Percentiles rank a stretch among this genome's conserved stretches.
Conservation (phyloP, 2,113 vertebrate species). For the Ameiurus melas region DNA sequence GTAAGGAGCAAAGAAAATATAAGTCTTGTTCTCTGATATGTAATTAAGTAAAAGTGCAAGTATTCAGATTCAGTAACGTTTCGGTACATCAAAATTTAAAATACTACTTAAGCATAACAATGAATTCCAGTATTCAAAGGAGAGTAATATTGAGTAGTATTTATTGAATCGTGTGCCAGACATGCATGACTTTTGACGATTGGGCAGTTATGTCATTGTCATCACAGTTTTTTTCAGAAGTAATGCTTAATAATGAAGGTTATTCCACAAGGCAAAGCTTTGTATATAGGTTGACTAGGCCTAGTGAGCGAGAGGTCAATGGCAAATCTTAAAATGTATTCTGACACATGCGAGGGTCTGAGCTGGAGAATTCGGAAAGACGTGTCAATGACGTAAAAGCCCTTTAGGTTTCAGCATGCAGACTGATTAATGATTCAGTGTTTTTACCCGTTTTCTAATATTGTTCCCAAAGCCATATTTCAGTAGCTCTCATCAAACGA, state of each 20-base stretch:
- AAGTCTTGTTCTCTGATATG: background rate
- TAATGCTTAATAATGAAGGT: background rate
- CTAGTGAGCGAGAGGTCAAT: background rate
- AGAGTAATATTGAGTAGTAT: background rate
- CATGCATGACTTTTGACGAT: background rate
- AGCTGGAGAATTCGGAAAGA: background rate
- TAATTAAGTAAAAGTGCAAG: background rate
- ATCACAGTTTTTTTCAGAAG: background rate
- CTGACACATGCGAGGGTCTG: background rate
- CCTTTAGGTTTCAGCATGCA: background rate
- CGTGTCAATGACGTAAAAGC: background rate
- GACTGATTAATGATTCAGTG: conserved; percentile 18
- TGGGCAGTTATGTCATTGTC: background rate
- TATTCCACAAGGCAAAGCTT: background rate
- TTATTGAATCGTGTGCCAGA: background rate
- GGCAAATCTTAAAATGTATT: background rate
- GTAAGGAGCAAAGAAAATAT: too few relatives aligned
- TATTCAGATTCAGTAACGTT: background rate
- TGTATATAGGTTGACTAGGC: background rate
- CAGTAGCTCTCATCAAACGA: background rate
- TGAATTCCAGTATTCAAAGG: background rate
- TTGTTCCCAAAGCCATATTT: conserved; percentile 5
- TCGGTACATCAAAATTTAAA: too few relatives aligned
- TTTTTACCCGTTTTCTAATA: conserved; percentile 1
- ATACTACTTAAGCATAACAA: too few relatives aligned